phyloP scores from a whole-genome alignment of 2,113 vertebrate species.

The Halcyon senegalensis region DNA sequence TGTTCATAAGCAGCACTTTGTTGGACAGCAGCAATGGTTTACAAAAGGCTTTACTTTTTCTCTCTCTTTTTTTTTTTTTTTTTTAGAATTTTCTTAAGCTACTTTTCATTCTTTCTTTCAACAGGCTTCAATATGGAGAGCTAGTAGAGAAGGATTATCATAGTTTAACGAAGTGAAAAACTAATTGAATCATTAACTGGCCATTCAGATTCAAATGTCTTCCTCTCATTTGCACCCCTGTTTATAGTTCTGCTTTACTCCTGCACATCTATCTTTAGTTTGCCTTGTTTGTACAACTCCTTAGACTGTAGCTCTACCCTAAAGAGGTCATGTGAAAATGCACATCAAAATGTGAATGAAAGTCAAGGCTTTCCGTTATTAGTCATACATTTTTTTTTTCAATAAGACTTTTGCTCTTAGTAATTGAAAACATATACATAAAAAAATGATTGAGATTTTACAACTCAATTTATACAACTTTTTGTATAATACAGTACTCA shows the following conservation, averaged over 20 bases:
- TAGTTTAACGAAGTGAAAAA: slow-evolving; percentile 79
- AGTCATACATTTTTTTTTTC: background rate
- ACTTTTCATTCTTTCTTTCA: slow-evolving; percentile 71
- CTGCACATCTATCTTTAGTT: slow-evolving; percentile 60
- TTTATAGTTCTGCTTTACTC: slow-evolving; percentile 74
- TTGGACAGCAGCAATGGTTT: slow-evolving; percentile 40
- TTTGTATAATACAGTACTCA: background rate
- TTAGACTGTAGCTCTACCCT: slow-evolving; percentile 56
- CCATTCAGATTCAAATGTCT: slow-evolving; percentile 86
- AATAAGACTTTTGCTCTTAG: background rate
- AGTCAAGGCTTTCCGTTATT: slow-evolving; percentile 11
- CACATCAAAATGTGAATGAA: background rate
- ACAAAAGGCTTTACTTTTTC: slow-evolving; percentile 28
- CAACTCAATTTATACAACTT: background rate
- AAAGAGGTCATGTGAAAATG: slow-evolving; percentile 81
- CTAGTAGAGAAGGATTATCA: slow-evolving; percentile 81
- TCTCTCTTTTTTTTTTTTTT: slow-evolving; percentile 11
- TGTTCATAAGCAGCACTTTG: slow-evolving; percentile 19
- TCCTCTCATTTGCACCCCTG: slow-evolving; percentile 67
- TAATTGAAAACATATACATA: background rate
- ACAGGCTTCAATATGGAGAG: slow-evolving; percentile 51
- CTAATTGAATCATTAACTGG: slow-evolving; percentile 84
- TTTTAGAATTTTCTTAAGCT: slow-evolving; percentile 54
- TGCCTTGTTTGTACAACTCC: slow-evolving; percentile 72
- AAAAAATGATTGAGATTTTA: background rate